Evolutionary conservation across 30 jellyfish, hydroid and myxozoan genomes (phyloP).

Genomic region (Aurelia sp.): DNA sequence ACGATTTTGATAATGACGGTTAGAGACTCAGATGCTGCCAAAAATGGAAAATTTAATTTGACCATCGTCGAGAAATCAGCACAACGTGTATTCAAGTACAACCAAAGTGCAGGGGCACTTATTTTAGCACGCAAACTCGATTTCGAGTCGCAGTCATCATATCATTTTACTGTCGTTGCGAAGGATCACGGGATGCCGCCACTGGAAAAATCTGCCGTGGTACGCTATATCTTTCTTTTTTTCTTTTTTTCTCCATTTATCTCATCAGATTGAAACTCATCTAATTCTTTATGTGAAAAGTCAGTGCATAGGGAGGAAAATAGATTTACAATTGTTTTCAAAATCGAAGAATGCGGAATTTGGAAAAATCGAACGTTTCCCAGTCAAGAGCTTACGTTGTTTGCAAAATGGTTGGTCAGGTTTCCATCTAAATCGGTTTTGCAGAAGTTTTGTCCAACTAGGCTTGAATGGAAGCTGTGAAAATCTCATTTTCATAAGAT

Average conservation of each 20-base stretch:
- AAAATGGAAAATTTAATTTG: conserved; percentile 52
- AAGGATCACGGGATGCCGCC: conserved; percentile 75
- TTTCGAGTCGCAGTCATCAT: conserved; percentile 48
- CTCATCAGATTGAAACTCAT: too few species aligned
- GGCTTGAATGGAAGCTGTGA: too few species aligned
- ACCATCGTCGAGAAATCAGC: conserved; percentile 43
- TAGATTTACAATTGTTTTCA: background rate
- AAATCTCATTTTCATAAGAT: too few species aligned
- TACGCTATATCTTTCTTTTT: background rate
- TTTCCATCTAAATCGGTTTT: too few species aligned
- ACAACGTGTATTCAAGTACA: conserved; percentile 24
- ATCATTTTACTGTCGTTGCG: conserved; percentile 75
- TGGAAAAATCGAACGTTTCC: background rate
- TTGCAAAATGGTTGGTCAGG: too few species aligned
- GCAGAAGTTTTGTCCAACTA: too few species aligned
- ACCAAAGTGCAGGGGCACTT: conserved; percentile 26
- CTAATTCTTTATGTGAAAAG: too few species aligned
- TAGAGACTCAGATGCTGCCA: conserved; percentile 64
- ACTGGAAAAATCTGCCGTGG: conserved; percentile 77
- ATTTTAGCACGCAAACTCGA: conserved; percentile 54
- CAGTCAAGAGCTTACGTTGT: too few species aligned
- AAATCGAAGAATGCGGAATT: background rate
- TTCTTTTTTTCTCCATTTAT: too few species aligned
- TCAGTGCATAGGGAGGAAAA: background rate
- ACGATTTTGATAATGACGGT: conserved; percentile 24